Evolutionary conservation across 2,113 vertebrate genomes (phyloP).

Genomic region (Ictidomys tridecemlineatus): DNA sequence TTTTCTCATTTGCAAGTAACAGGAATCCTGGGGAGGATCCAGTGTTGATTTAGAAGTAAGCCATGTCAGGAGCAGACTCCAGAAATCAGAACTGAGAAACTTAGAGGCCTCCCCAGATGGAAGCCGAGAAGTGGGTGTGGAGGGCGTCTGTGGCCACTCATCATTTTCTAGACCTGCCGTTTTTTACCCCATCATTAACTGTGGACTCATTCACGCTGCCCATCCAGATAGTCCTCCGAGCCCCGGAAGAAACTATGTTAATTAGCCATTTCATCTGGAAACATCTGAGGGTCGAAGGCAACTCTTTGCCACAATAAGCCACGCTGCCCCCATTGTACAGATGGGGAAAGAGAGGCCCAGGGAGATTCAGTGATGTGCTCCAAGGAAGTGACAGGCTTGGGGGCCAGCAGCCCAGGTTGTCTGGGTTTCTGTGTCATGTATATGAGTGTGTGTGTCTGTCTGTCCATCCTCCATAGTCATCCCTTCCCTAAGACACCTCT

Average conservation of each 20-base stretch:
- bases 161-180: not conserved
- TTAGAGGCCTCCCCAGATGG: too few species aligned
- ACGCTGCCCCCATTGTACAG: not conserved
- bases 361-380: too few species aligned
- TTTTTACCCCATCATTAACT: not conserved
- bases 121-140: not conserved
- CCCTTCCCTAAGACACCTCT: not conserved
- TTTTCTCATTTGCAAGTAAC: not conserved
- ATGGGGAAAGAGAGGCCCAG: not conserved
- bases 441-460: not conserved
- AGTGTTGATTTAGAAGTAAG: not conserved
- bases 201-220: too few species aligned
- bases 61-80: not conserved
- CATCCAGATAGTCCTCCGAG: accelerated
- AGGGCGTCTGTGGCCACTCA: not conserved
- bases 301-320: not conserved
- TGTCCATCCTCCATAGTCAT: not conserved
- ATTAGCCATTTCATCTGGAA: not conserved
- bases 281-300: not conserved
- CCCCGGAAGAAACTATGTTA: not conserved
- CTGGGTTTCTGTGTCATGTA: accelerated
- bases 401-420: not conserved
- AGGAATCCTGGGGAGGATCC: not conserved
- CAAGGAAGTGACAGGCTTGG: not conserved
- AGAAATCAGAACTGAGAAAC: not conserved